Conservation (phyloP, 1,140 invertebrate species). For the Lepidurus packardi region DNA sequence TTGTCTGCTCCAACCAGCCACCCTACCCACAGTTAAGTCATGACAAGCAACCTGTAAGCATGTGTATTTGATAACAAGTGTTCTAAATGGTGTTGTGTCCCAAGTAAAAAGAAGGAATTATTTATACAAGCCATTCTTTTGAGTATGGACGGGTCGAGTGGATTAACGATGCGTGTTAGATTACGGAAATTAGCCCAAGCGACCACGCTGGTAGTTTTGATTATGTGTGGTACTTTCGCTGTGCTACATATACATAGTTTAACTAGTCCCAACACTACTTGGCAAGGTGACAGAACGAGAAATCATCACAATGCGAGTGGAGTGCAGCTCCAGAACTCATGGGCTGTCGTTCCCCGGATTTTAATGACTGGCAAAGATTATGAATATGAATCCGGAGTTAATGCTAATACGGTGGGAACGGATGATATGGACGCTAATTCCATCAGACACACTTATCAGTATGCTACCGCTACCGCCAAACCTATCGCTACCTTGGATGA, state of each 20-base stretch:
- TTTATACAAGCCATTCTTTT: neutral
- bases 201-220: slow-evolving; percentile 40
- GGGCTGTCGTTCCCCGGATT: slow-evolving; percentile 36
- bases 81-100: neutral
- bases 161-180: slow-evolving; percentile 38
- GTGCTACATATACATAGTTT: slow-evolving; percentile 3
- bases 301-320: neutral
- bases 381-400: slow-evolving; percentile 6
- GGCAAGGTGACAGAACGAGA: neutral
- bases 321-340: neutral
- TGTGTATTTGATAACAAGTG: slow-evolving; percentile 2
- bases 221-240: neutral
- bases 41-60: slow-evolving; percentile 18
- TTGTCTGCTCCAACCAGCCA: neutral
- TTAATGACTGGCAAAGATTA: slow-evolving; percentile 30
- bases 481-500: slow-evolving; percentile 69
- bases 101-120: slow-evolving; percentile 27
- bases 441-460: slow-evolving; percentile 36
- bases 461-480: slow-evolving; percentile 55
- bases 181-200: slow-evolving; percentile 39
- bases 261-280: neutral
- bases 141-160: slow-evolving; percentile 34
- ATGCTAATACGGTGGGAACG: slow-evolving; percentile 22
- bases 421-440: slow-evolving; percentile 25
- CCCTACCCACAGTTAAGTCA: neutral